These are phyloP conservation scores for Monopterus albus DNA, from an alignment of 2,113 vertebrate species.

Conservation along the genomic window DNA sequence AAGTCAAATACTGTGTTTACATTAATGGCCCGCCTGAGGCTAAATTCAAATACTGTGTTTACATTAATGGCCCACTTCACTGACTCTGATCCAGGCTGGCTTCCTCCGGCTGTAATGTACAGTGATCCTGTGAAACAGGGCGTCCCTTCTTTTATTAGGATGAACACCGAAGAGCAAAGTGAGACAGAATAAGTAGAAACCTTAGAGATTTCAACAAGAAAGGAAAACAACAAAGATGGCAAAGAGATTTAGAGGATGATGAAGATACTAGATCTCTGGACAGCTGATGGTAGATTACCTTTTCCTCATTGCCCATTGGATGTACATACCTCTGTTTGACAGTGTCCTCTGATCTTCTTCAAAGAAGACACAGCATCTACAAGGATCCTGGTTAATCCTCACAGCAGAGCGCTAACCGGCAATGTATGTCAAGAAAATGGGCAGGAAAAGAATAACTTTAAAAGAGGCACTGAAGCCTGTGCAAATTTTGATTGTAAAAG, in stretches of 20 bases:
- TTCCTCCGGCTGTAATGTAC: background rate
- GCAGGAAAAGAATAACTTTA: background rate
- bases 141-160: slow-evolving; percentile 22
- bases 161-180: background rate
- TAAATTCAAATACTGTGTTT: too few species aligned
- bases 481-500: background rate
- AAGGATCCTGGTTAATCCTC: slow-evolving; percentile 17
- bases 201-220: too few species aligned
- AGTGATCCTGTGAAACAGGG: slow-evolving; percentile 7
- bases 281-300: slow-evolving; percentile 3
- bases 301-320: background rate
- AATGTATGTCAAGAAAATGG: background rate
- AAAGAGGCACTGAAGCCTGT: background rate
- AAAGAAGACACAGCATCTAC: slow-evolving; percentile 8
- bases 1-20: too few species aligned
- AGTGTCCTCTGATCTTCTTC: slow-evolving; percentile 7
- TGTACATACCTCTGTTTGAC: background rate
- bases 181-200: background rate
- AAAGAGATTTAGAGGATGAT: too few species aligned
- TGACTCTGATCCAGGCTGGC: slow-evolving; percentile 30
- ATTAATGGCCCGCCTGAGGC: too few species aligned
- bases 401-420: slow-evolving; percentile 1
- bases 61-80: too few species aligned
- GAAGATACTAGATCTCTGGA: background rate
- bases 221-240: too few species aligned